phyloP scores from a whole-genome alignment of 2,888 invertebrate genomes.

The Eilema griseolum region DNA sequence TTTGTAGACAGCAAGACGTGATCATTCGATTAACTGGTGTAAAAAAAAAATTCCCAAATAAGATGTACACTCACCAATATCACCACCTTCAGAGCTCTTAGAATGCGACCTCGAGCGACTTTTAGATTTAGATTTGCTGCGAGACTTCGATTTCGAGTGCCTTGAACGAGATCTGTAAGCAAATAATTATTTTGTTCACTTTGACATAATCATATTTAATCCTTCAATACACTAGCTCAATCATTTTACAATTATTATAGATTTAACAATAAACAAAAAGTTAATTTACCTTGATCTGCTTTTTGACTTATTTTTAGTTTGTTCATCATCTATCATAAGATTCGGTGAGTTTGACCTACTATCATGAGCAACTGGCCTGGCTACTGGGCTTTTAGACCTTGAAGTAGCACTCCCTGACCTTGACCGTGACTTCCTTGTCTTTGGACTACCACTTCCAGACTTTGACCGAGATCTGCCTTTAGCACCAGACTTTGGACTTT shows the following conservation, averaged over 20 bases:
- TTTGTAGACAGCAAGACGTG: too few relatives aligned
- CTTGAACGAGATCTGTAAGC: conserved; percentile 72
- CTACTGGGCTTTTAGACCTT: conserved; percentile 71
- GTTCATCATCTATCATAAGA: conserved; percentile 84
- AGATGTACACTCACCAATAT: conserved; percentile 54
- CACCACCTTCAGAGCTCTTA: conserved; percentile 72
- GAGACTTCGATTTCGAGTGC: conserved; percentile 76
- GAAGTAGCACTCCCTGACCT: conserved; percentile 67
- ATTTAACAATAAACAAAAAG: too few relatives aligned
- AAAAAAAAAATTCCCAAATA: too few relatives aligned
- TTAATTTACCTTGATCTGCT: conserved; percentile 74
- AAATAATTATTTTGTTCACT: background rate
- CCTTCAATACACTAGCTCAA: too few relatives aligned
- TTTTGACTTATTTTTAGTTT: conserved; percentile 72
- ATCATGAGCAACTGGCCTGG: conserved; percentile 71
- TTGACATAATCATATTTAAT: background rate
- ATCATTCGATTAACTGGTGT: too few relatives aligned
- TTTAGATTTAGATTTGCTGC: conserved; percentile 79
- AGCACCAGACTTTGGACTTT: conserved; percentile 66
- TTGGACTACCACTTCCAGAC: conserved; percentile 77
- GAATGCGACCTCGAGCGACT: conserved; percentile 80
- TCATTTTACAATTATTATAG: too few relatives aligned
- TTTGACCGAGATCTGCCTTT: conserved; percentile 75
- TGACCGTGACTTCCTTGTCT: conserved; percentile 65
- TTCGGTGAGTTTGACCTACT: conserved; percentile 85